Conservation (phyloP, 2,113 vertebrate genomes). For the Cinclus cinclus region DNA sequence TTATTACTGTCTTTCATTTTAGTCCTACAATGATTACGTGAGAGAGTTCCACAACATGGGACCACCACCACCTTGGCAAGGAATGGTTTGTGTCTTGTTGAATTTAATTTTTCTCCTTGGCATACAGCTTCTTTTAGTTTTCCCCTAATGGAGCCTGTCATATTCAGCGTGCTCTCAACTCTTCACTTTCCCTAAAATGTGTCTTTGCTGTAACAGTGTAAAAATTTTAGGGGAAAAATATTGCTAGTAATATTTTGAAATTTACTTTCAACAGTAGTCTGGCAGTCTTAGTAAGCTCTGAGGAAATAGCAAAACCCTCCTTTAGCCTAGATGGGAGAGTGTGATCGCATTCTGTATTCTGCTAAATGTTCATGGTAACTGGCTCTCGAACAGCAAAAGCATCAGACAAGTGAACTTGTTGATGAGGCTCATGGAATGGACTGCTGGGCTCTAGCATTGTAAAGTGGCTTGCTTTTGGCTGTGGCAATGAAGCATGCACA, state of each 20-base stretch:
- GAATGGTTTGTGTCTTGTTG: conserved; percentile 87
- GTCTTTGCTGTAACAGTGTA: background rate
- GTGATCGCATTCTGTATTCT: background rate
- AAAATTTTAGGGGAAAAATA: background rate
- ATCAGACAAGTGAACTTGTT: background rate
- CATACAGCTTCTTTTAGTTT: background rate
- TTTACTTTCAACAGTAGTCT: background rate
- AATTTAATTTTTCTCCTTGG: background rate
- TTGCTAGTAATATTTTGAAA: background rate
- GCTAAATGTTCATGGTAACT: background rate
- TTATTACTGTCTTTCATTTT: conserved; percentile 70
- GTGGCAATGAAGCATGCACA: background rate
- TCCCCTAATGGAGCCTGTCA: background rate
- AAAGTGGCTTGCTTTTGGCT: background rate
- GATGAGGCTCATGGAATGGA: background rate
- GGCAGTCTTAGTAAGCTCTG: background rate
- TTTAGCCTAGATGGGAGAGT: background rate
- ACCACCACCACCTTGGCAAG: conserved; percentile 95
- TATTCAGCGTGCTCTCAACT: background rate
- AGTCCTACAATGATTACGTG: conserved; percentile 99
- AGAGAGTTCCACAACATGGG: conserved; percentile 97
- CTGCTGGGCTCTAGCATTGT: background rate
- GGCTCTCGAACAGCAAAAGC: background rate
- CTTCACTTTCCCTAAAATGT: background rate
- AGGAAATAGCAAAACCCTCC: background rate